Evolutionary conservation across 2,113 vertebrate species (phyloP), one percentile per base, ranked within the genome.

Genomic region (Bubo scandiacus): DNA sequence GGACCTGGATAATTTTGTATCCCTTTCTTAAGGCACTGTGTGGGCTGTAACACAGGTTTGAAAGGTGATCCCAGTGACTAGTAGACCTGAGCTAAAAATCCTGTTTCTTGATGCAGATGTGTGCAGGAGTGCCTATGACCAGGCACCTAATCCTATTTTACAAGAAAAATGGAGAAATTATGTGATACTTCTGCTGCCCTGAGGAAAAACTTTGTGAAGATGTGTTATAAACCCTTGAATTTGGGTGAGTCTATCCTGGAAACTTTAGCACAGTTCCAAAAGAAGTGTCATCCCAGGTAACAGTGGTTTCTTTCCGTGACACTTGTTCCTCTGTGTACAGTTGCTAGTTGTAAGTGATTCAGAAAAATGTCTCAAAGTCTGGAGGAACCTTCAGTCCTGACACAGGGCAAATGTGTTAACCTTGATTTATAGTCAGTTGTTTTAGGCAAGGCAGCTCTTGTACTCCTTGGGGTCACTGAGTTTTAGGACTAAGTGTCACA

Each of bases 271-370:
- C 2, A 0, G 12, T 88, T 94, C 87, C 90, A 92, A 88, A 42
- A 81, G 68, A 81, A 66, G 54, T 65, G 81, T 94, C 90, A 94
- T 85, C 58, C 88, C 90, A 30, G 81, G 93, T 82, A 84, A 92
- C 73, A 62, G 88, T 55, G 73, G 23, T 90, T 93, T 93, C 87
- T 91, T 91, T 91, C 90, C 87, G 72, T 81, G 89, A 87, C 52
- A 16, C 29, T 86, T 51, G 21, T 82, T 92, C n/a, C 6, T 77
- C 57, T 92, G 81, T 20, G 81, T 88, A 40, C 72, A 62, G 72
- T n/a, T 96, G 85, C 70, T 90, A 10, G 83, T 92, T 91, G 62
- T 52, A 67, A 91, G 47, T 87, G 78, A 66, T 77, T 96, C 70
- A 88, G 58, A 58, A 70, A 22, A 30, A 57, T 34, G 65, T 63